Percentiles rank a stretch among this genome's conserved stretches.
phyloP scores from a whole-genome alignment of 2,113 vertebrate genomes.

The Lampris incognitus region DNA sequence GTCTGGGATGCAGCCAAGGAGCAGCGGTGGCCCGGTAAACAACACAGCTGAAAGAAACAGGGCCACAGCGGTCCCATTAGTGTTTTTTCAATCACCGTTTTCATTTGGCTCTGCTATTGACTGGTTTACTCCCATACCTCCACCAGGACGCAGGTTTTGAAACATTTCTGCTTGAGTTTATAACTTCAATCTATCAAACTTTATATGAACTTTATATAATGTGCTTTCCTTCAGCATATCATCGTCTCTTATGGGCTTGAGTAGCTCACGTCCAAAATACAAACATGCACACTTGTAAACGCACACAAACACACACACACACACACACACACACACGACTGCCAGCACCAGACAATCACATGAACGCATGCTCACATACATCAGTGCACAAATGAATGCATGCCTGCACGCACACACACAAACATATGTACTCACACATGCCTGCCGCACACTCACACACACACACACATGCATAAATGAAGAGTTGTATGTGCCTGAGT shows the following conservation, averaged over 20 bases:
- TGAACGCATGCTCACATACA: no score
- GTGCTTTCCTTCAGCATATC: neutral
- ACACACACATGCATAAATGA: no score
- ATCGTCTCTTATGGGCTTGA: neutral
- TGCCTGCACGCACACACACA: no score
- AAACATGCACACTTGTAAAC: neutral
- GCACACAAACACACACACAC: neutral
- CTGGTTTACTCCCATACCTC: constrained; percentile 27
- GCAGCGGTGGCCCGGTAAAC: neutral
- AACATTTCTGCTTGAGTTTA: constrained; percentile 7
- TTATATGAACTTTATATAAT: neutral
- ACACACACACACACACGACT: neutral
- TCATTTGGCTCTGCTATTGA: constrained; percentile 37
- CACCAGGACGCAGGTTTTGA: constrained; percentile 7
- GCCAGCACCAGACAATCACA: no score
- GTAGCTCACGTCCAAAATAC: neutral
- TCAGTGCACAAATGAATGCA: no score
- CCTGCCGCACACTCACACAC: no score
- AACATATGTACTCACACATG: no score
- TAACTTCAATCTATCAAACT: constrained; percentile 11
- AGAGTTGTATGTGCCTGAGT: no score
- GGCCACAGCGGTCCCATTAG: neutral
- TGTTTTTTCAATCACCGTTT: constrained; percentile 35
- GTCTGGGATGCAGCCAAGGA: neutral
- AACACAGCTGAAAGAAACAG: neutral